Evolutionary conservation across 2,888 invertebrate genomes (phyloP).

Genomic region (Drosophila robusta): DNA sequence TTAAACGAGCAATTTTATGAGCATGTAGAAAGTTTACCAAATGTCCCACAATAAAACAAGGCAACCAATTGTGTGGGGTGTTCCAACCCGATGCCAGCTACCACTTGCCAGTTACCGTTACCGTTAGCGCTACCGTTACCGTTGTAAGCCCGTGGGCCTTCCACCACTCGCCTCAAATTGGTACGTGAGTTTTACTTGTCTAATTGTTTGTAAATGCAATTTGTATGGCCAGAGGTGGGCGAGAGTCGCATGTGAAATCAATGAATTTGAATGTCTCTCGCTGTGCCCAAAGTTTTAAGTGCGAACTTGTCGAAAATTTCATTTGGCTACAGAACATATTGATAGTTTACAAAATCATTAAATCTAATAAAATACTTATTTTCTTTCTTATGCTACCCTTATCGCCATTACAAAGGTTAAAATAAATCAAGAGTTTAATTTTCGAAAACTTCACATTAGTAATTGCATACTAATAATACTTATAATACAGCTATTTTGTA

Average conservation of each 20-base stretch:
- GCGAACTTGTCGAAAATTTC: slow-evolving; percentile 14
- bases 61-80: slow-evolving; percentile 48
- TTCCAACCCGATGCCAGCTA: slow-evolving; percentile 20
- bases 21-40: slow-evolving; percentile 73
- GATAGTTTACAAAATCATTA: slow-evolving; percentile 1
- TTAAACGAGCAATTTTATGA: slow-evolving; percentile 83
- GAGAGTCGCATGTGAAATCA: slow-evolving; percentile 47
- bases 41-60: slow-evolving; percentile 65
- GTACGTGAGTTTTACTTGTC: slow-evolving; percentile 69
- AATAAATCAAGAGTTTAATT: too few relatives aligned
- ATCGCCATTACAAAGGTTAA: too few relatives aligned
- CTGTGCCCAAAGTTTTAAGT: slow-evolving; percentile 6
- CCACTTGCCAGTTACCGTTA: slow-evolving; percentile 34
- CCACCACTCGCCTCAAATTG: slow-evolving; percentile 38
- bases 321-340: slow-evolving; percentile 4
- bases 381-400: too few relatives aligned
- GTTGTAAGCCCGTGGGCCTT: slow-evolving; percentile 28
- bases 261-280: slow-evolving; percentile 45
- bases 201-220: slow-evolving; percentile 70
- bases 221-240: slow-evolving; percentile 35
- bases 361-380: slow-evolving; percentile 9
- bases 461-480: too few relatives aligned
- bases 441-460: too few relatives aligned
- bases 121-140: slow-evolving; percentile 24
- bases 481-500: too few relatives aligned